Conservation (phyloP, 2,888 invertebrate genomes). For the Bembecia ichneumoniformis region DNA sequence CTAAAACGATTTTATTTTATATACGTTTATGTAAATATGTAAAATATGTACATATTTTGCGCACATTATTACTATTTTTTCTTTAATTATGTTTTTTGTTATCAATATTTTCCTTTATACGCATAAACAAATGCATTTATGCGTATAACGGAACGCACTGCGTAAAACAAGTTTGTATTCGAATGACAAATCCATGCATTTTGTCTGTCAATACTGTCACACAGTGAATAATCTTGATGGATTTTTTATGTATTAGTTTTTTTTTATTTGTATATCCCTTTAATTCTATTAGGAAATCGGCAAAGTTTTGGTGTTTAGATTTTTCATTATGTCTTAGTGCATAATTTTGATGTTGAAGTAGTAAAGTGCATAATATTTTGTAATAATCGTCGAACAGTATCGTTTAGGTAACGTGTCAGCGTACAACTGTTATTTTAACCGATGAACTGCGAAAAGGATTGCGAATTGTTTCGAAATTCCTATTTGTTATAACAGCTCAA, state of each 20-base stretch:
- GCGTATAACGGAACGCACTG: conserved; percentile 3
- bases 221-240: conserved; percentile 45
- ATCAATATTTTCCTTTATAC: background rate
- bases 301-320: conserved; percentile 48
- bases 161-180: conserved; percentile 3
- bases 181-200: conserved; percentile 14
- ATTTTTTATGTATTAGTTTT: conserved; percentile 57
- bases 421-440: conserved; percentile 55
- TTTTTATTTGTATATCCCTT: conserved; percentile 62
- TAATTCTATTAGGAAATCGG: conserved; percentile 39
- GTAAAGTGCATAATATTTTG: conserved; percentile 26
- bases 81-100: background rate
- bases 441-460: conserved; percentile 56
- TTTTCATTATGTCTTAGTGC: conserved; percentile 33
- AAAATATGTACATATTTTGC: background rate
- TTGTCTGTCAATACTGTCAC: conserved; percentile 26
- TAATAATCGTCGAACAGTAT: conserved; percentile 36
- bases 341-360: conserved; percentile 37
- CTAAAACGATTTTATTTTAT: too few relatives aligned
- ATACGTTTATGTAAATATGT: too few relatives aligned
- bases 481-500: conserved; percentile 51
- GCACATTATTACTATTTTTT: background rate
- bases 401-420: conserved; percentile 60
- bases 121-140: background rate
- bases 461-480: conserved; percentile 54